Evolutionary conservation across 2,797 vertebrate species (phyloP).

Genomic region (Squalus acanthias): DNA sequence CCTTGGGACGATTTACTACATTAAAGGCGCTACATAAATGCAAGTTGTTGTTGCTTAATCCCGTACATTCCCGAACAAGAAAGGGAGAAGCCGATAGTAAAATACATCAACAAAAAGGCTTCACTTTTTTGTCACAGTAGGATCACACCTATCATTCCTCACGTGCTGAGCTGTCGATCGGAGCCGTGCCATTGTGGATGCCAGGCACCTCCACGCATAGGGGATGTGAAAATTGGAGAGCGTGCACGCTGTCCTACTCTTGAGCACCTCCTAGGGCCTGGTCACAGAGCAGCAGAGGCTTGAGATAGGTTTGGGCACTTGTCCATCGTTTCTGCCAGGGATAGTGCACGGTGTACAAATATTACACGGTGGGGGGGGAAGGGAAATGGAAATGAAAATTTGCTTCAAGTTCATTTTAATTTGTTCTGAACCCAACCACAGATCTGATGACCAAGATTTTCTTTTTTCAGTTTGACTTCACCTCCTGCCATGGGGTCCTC

Average conservation of each 20-base stretch:
- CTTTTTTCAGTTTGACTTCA: slow-evolving; percentile 75
- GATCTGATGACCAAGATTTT: background rate
- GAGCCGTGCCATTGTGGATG: background rate
- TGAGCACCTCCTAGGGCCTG: background rate
- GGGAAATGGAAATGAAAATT: background rate
- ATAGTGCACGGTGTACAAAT: background rate
- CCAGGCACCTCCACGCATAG: background rate
- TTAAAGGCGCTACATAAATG: background rate
- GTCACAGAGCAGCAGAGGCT: background rate
- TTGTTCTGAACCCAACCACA: background rate
- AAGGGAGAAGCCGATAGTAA: background rate
- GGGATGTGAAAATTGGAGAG: background rate
- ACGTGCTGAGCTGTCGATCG: background rate
- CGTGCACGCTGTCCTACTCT: background rate
- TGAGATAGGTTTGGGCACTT: background rate
- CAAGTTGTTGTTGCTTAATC: background rate
- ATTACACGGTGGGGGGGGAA: background rate
- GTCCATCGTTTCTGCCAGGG: background rate
- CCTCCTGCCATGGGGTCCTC: slow-evolving; percentile 77
- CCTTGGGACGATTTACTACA: background rate
- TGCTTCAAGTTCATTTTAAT: background rate
- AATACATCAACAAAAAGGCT: background rate
- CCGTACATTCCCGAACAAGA: background rate
- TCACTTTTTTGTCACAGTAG: background rate
- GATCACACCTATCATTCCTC: background rate